phyloP scores from a whole-genome alignment of 2,888 invertebrate genomes.

The Pherbina coryleti region DNA sequence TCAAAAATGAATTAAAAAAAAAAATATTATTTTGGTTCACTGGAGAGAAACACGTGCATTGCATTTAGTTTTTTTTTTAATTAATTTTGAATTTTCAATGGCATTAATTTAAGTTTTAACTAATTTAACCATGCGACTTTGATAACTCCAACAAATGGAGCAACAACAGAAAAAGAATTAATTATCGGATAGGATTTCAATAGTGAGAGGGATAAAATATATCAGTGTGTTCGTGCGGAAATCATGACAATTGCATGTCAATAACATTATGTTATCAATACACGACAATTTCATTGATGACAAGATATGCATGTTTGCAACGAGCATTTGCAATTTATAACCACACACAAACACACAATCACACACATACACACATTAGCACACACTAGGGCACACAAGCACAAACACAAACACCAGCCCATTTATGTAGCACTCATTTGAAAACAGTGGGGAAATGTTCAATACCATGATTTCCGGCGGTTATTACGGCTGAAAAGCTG shows the following conservation, averaged over 20 bases:
- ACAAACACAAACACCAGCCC: background rate
- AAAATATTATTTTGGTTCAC: too few relatives aligned
- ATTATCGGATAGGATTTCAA: too few relatives aligned
- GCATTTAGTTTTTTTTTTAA: too few relatives aligned
- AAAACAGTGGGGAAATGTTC: background rate
- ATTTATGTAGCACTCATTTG: background rate
- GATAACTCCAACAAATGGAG: too few relatives aligned
- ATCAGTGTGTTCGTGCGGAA: background rate
- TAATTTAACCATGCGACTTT: too few relatives aligned
- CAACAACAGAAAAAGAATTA: too few relatives aligned
- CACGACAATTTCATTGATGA: background rate
- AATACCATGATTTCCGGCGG: conserved; percentile 42
- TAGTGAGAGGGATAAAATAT: too few relatives aligned
- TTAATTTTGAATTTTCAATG: too few relatives aligned
- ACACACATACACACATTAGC: background rate
- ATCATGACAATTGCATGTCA: background rate
- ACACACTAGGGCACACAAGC: background rate
- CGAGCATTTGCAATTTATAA: background rate
- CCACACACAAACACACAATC: background rate
- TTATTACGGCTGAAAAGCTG: conserved; percentile 13
- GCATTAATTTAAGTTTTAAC: too few relatives aligned
- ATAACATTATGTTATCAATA: background rate
- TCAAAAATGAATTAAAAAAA: too few relatives aligned
- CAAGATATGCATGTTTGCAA: background rate
- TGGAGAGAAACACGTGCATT: too few relatives aligned